Percentiles rank a stretch among this genome's conserved stretches.
These are phyloP conservation scores for Pachypeltis micranthus DNA, from an alignment of 1,140 invertebrate genomes.

Conservation along the genomic window DNA sequence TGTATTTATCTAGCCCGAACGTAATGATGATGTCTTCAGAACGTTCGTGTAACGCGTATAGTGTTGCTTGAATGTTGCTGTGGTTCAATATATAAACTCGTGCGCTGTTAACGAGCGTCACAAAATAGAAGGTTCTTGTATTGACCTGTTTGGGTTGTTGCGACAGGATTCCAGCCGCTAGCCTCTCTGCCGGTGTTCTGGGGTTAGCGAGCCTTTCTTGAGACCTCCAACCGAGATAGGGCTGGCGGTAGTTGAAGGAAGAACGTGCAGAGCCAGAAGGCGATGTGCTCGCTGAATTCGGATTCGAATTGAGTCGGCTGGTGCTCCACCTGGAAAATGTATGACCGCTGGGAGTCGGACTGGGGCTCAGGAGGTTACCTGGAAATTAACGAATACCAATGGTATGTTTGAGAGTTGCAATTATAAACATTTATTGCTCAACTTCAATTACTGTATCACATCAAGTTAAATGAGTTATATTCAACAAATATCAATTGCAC, in stretches of 20 bases:
- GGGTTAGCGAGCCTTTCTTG: slow-evolving; percentile 65
- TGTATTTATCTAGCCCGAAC: too few relatives aligned
- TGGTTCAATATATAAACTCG: too few relatives aligned
- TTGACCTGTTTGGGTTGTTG: slow-evolving; percentile 36
- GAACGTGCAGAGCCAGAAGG: slow-evolving; percentile 50
- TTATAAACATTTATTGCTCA: too few relatives aligned
- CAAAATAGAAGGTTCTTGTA: too few relatives aligned
- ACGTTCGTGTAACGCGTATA: too few relatives aligned
- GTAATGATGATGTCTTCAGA: too few relatives aligned
- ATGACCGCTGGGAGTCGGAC: slow-evolving; percentile 38
- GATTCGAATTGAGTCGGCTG: slow-evolving; percentile 64
- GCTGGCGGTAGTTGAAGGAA: slow-evolving; percentile 56
- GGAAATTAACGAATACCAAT: not conserved
- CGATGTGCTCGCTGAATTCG: slow-evolving; percentile 40
- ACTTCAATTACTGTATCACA: too few relatives aligned
- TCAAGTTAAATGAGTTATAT: too few relatives aligned
- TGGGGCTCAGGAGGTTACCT: slow-evolving; percentile 32
- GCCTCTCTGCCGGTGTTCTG: slow-evolving; percentile 69
- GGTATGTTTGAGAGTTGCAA: slow-evolving; percentile 22
- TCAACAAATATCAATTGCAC: too few relatives aligned
- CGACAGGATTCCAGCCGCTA: slow-evolving; percentile 41
- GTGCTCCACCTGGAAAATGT: slow-evolving; percentile 73
- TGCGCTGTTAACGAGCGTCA: too few relatives aligned
- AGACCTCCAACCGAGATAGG: slow-evolving; percentile 80
- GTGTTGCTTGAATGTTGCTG: too few relatives aligned